Percentiles rank a stretch among this genome's conserved stretches.
phyloP scores from a whole-genome alignment of 2,888 invertebrate species.

The Yponomeuta sedellus region DNA sequence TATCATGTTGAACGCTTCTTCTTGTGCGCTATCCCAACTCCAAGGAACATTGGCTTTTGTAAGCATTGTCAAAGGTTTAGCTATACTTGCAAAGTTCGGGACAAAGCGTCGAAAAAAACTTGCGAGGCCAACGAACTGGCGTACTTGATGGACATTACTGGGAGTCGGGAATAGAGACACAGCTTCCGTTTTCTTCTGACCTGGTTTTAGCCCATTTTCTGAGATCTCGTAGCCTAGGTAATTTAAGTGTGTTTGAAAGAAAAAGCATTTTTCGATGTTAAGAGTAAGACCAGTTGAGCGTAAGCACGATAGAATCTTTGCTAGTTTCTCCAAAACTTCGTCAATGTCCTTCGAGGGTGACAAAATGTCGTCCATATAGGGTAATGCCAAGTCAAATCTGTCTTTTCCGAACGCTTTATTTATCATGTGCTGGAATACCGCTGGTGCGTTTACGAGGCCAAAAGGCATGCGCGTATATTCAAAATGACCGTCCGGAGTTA shows the following conservation, averaged over 20 bases:
- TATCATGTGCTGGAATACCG: too few species aligned
- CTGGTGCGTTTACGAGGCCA: too few species aligned
- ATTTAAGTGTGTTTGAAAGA: too few species aligned
- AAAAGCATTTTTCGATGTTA: slow-evolving; percentile 19
- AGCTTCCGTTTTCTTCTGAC: too few species aligned
- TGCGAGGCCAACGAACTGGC: too few species aligned
- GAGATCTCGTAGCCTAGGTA: too few species aligned
- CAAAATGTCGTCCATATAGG: slow-evolving; percentile 33
- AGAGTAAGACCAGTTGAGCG: slow-evolving; percentile 20
- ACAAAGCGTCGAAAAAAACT: too few species aligned
- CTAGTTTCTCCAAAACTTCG: slow-evolving; percentile 20
- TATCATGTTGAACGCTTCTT: slow-evolving; percentile 19
- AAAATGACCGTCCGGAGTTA: slow-evolving; percentile 33
- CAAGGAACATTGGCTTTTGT: slow-evolving; percentile 27
- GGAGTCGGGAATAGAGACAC: too few species aligned
- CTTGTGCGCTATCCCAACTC: slow-evolving; percentile 20
- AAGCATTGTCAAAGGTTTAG: slow-evolving; percentile 26
- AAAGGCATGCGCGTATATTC: slow-evolving; percentile 31
- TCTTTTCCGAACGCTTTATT: slow-evolving; percentile 21
- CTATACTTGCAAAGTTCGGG: too few species aligned
- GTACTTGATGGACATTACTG: too few species aligned
- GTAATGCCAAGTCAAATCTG: slow-evolving; percentile 18
- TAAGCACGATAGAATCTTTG: slow-evolving; percentile 19
- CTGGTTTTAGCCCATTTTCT: too few species aligned
- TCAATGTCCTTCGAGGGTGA: slow-evolving; percentile 23